phyloP scores from a whole-genome alignment of 2,797 vertebrate species.

The Chrosomus eos region DNA sequence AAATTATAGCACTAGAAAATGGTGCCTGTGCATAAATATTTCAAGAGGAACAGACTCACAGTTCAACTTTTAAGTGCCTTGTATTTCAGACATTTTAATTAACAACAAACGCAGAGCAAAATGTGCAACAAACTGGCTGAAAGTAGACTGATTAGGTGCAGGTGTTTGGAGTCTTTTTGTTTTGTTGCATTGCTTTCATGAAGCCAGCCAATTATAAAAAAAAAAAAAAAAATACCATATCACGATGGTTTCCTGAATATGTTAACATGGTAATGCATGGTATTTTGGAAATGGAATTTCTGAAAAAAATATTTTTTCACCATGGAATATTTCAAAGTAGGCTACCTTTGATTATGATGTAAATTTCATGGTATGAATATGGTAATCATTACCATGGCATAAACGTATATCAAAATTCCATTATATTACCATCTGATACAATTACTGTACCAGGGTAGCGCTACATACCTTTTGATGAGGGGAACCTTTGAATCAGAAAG shows the following conservation, averaged over 20 bases:
- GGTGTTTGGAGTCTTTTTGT: neutral
- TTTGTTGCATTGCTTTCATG: neutral
- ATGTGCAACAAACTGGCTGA: neutral
- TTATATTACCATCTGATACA: neutral
- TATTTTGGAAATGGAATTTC: neutral
- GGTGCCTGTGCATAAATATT: slow-evolving; percentile 11
- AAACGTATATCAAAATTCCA: neutral
- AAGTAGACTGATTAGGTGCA: neutral
- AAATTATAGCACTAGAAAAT: neutral
- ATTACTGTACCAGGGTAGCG: neutral
- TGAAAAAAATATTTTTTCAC: no score
- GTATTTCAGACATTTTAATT: slow-evolving; percentile 19
- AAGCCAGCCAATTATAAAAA: neutral
- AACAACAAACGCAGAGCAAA: neutral
- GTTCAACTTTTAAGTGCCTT: slow-evolving; percentile 17
- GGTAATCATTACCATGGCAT: neutral
- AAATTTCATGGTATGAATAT: neutral
- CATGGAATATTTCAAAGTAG: neutral
- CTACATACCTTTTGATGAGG: neutral
- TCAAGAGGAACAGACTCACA: slow-evolving; percentile 1
- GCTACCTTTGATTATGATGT: neutral
- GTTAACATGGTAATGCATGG: neutral
- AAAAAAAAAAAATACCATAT: neutral
- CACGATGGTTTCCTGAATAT: neutral
- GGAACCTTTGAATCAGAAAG: neutral